Evolutionary conservation across 2,113 vertebrate genomes (phyloP), one percentile per base, ranked within the genome.

Genomic region (Natator depressus): DNA sequence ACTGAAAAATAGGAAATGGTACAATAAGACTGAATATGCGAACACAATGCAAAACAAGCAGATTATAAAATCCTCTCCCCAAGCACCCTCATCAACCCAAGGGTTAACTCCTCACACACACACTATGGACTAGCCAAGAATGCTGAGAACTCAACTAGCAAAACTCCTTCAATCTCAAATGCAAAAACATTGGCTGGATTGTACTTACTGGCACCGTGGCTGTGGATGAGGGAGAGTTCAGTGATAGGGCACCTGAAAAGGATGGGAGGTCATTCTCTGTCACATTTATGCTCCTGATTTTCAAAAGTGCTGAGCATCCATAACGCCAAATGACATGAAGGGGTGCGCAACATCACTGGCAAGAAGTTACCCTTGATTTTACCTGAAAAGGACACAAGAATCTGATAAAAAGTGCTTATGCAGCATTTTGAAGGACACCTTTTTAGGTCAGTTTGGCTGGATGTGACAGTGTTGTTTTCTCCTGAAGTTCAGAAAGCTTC

Each of bases 381-480:
- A 14, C 3, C 25, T 14, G 65, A 4, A 1, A 22, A 54, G 35
- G 27, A 75, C 22, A 17, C 75, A 53, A 75, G 9, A 29, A 24
- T 2, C 5, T 24, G 8, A 0, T 0, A 20, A 17, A 35, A 62
- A 35, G 6, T 62, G 50, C 4, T 8, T 31, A 20, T 1, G 1
- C 6, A 6, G 27, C 3, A 31, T 62, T 62, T 62, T 62, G 59
- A 62, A 31, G 59, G 59, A 62, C 59, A 1, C 7, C 54, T 10
- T 0, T 1, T 5, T 3, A 8, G 19, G 29, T 89, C 24, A 1
- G 5, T 7, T 79, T 29, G 27, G 9, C n/a, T 80, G 72, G 3
- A 1, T 17, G 38, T 11, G 38, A 8, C 51, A 46, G 29, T 17
- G 2, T 0, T 12, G 62, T 87, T 86, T n/a, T 85, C 51, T 91